phyloP scores from a whole-genome alignment of 2,113 vertebrate genomes.

The Thomomys bottae region DNA sequence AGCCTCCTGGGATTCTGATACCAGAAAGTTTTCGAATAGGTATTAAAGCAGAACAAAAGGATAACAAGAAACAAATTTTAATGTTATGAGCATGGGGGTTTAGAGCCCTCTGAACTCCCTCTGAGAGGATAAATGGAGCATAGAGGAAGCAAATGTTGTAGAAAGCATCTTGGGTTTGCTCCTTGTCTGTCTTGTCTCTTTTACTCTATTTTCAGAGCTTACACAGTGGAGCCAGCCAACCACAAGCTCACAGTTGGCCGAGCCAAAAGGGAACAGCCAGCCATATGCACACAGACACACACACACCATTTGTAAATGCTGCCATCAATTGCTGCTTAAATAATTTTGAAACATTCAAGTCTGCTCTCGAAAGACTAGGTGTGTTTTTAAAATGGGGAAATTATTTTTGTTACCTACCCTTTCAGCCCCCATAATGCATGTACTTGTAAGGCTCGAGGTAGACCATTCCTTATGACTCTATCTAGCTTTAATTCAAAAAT shows the following conservation, averaged over 20 bases:
- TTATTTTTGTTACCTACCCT: background rate
- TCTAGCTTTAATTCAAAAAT: background rate
- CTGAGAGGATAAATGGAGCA: background rate
- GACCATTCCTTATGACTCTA: background rate
- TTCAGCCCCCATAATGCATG: background rate
- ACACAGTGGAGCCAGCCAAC: background rate
- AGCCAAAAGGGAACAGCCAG: background rate
- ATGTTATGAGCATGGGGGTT: slow-evolving; percentile 21
- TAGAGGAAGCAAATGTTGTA: background rate
- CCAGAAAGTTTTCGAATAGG: background rate
- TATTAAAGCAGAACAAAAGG: slow-evolving; percentile 41
- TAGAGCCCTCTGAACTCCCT: background rate
- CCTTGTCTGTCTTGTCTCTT: background rate
- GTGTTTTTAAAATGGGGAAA: background rate
- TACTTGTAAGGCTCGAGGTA: background rate
- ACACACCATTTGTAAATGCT: background rate
- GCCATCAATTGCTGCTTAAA: background rate
- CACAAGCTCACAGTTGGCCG: background rate
- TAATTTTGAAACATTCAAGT: background rate
- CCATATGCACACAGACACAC: fast-evolving
- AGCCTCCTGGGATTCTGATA: background rate
- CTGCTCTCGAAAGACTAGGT: slow-evolving; percentile 5
- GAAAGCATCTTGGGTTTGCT: background rate
- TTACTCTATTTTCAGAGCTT: background rate
- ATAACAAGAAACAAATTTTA: background rate